Base-by-base conservation (phyloP, 1,140 invertebrate species). In the Pectinophora gossypiella region DNA sequence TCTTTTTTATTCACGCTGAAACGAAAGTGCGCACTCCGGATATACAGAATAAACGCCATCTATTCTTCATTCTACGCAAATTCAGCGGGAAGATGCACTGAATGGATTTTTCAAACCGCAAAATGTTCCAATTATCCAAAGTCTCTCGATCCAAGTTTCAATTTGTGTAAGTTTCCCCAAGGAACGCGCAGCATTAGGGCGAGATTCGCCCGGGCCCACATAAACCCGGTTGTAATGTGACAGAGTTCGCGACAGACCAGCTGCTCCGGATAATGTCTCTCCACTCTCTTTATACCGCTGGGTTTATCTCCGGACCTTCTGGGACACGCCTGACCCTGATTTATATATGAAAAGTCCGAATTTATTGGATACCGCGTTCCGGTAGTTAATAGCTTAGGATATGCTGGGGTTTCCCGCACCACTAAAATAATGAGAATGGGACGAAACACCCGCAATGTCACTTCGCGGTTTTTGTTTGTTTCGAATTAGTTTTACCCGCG, bases 311-410 rank as follows among this genome's bases (percentile, higher is more conserved):
- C 56, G 56, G 56, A 69, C 68, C 72, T 72, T 76, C 60, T 56
- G 67, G 62, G 68, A 56, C 70, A 56, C 56, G 56, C 48, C 62
- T 63, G 63, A 68, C 64, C 64, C 67, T 75, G 75, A 77, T 75
- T 77, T 77, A 77, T 71, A 73, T 71, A 71, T 69, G 61, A 66
- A 75, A 72, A 77, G 48, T 71, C 59, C 57, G 44, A 71, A 74
- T 74, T 74, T 74, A 77, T 70, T 61, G 63, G 56, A 53, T 56
- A 51, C 51, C 54, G 62, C 45, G 59, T 59, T 62, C 61, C 51
- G 54, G 56, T 66, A 62, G 70, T 76, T 73, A 72, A 73, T 73
- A 69, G 73, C 59, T 60, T 53, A 67, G 70, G 60, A 67, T 60
- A 73, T 71, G 67, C 58, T 62, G 49, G 55, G 71, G 68, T 64